phyloP scores from a whole-genome alignment of 2,797 vertebrate genomes.

The Falco biarmicus region DNA sequence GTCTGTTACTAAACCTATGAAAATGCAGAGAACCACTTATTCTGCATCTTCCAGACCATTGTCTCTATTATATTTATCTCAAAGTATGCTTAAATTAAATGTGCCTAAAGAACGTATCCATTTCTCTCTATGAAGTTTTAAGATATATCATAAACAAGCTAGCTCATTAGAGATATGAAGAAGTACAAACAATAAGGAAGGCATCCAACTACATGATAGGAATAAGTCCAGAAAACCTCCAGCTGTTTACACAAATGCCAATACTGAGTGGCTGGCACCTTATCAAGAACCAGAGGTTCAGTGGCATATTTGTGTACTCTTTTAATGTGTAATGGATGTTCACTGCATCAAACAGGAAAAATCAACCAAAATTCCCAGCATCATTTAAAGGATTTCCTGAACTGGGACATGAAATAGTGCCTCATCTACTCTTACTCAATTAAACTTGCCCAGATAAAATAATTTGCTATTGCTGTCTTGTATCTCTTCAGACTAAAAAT shows the following conservation, averaged over 20 bases:
- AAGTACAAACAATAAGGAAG: constrained; percentile 46
- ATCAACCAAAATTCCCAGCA: not conserved
- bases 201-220: constrained; percentile 46
- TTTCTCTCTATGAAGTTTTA: constrained; percentile 19
- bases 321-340: constrained; percentile 41
- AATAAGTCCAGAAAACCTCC: constrained; percentile 53
- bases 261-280: constrained; percentile 44
- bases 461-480: not conserved
- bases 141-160: constrained; percentile 24
- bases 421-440: not conserved
- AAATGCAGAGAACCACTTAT: not conserved
- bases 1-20: not conserved
- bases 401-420: not conserved
- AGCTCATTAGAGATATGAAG: not conserved
- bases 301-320: constrained; percentile 38
- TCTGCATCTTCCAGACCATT: not conserved
- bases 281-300: constrained; percentile 60
- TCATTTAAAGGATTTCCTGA: constrained; percentile 12
- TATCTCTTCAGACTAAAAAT: not conserved
- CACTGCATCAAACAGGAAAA: constrained; percentile 12
- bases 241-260: constrained; percentile 64
- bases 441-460: not conserved
- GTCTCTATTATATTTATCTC: not conserved
- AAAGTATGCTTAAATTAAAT: constrained; percentile 34
- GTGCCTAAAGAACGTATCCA: not conserved